Conservation (phyloP, 2,797 vertebrate species). For the Semaprochilodus insignis region DNA sequence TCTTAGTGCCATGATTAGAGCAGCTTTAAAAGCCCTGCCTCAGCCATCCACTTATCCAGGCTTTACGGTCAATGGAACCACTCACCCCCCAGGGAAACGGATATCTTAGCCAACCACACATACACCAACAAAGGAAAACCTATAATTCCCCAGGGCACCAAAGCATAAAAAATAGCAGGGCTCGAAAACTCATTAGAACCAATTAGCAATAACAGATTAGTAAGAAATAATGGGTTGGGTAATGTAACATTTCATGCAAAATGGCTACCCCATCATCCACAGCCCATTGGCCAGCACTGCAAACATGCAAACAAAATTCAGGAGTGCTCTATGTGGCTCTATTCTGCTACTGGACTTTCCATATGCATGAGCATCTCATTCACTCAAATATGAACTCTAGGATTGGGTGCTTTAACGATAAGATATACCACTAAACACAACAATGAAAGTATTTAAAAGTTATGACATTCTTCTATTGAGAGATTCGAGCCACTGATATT, state of each 20-base stretch:
- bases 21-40: conserved; percentile 47
- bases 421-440: too few relatives aligned
- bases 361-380: not conserved
- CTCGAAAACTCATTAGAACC: conserved; percentile 20
- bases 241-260: conserved; percentile 28
- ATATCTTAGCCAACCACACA: conserved; percentile 5
- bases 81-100: conserved; percentile 12
- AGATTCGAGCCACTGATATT: too few relatives aligned
- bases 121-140: conserved; percentile 3
- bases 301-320: not conserved
- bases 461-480: too few relatives aligned
- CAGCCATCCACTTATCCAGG: conserved; percentile 60
- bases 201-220: conserved; percentile 27
- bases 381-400: too few relatives aligned
- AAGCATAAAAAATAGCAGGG: conserved; percentile 18
- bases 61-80: conserved; percentile 42
- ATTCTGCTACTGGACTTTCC: not conserved
- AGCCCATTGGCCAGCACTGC: conserved; percentile 18
- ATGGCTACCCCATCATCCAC: conserved; percentile 38
- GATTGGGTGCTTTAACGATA: too few relatives aligned
- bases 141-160: conserved; percentile 18
- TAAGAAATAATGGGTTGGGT: conserved; percentile 19
- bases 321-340: not conserved
- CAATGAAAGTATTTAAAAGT: too few relatives aligned
- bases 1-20: not conserved